Base-by-base conservation (phyloP, 2,113 vertebrate genomes). In the Pleuronectes platessa region DNA sequence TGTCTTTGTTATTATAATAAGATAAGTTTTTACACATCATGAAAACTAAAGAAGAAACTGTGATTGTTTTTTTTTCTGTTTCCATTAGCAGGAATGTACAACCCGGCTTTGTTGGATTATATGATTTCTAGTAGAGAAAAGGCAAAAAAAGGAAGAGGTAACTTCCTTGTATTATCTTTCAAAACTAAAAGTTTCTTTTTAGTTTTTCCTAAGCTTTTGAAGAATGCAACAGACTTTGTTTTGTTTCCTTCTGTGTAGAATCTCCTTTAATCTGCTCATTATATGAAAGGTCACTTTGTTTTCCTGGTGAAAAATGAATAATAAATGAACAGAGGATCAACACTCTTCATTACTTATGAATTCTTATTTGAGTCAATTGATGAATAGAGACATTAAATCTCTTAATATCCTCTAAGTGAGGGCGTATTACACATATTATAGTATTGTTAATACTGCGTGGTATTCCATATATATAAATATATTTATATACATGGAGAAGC, bases 251-350 rank as follows among this genome's bases (percentile, higher is more conserved):
- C 67, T 64, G 49, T 85, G 66, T 78, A 35, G 55, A 78, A 58
- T 12, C 37, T 60, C 1, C 20, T 89, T 90, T 88, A 76, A 82
- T 89, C 67, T 86, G 65, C 82, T 90, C 81, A 82, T 87, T 86
- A 87, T 85, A 72, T 74, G 35, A 88, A 87, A 79, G 80, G 72
- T 84, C 85, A 84, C 23, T 81, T 83, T 90, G 86, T 90, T 90
- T 86, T 85, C 75, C 82, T 72, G 81, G 76, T 82, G 76, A 66
- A 76, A 84, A 86, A 80, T 86, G 64, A 90, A 88, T 87, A 89
- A 87, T 86, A 78, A 82, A 88, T 90, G 54, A 87, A 79, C 27
- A 55, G 62, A 79, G 49, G 66, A 70, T 77, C 78, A 31, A 31
- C 31, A 31, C 77, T 82, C 58, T 79, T 85, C 49, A 87, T 84